Evolutionary conservation across 2,797 vertebrate species (phyloP), one percentile per base, ranked within the genome.

Genomic region (Vespertilio murinus): DNA sequence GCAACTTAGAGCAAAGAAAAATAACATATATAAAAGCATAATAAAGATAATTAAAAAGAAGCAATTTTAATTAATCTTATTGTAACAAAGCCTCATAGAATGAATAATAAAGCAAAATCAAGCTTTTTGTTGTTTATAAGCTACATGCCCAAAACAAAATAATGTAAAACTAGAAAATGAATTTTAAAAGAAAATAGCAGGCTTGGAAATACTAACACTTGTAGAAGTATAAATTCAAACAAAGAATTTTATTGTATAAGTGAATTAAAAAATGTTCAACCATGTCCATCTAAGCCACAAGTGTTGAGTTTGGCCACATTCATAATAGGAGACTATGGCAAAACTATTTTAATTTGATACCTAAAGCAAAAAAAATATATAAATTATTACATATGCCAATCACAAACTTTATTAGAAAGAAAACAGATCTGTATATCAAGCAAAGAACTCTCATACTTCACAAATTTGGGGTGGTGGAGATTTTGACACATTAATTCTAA

Each of bases 1-100:
- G 35, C 33, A 93, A 94, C 79, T 42, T 61, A 75, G 70, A 79
- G 94, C 25, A 45, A 83, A 81, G 82, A 56, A 96, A 93, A 78
- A 59, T 45, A 93, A 30, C 25, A 61, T 56, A 65, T 47, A 56
- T 23, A 47, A 81, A 96, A 77, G 42, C 49, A 49, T 91, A 80
- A 47, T 54, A 67, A 86, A 42, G 38, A 92, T 16, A 82, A 74
- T 65, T 38, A 80, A 61, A 86, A 35, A 73, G 45, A 67, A 70
- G 54, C 33, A 70, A 61, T 61, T 30, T 33, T 42, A 88, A 77
- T 35, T 59, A 79, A 90, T 8, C 33, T 6, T 28, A 23, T 49
- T 64, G 65, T 1, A 45, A 42, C 25, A 88, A 95, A 95, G 8
- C 11, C 17, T 82, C 12, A 3, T 18, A 16, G 35, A 88, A 82